Evolutionary conservation across 2,888 invertebrate genomes (phyloP), one percentile per base, ranked within the genome.

Genomic region (Nysson spinosus): DNA sequence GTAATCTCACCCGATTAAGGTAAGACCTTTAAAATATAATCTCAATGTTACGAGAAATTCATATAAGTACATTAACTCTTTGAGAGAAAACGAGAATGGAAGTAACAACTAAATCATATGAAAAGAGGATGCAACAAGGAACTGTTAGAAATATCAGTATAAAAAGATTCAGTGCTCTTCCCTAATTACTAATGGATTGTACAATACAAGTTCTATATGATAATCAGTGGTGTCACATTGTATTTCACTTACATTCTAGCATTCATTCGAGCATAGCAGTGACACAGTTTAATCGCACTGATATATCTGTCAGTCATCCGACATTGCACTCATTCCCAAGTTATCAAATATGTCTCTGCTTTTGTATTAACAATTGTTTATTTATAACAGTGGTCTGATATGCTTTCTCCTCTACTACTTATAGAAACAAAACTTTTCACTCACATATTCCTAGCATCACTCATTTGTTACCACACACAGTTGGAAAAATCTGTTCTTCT

Each of bases 311-410:
- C 61, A 72, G 58, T 58, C 71, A 61, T 71, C 66, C 75, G 34
- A 56, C 77, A 85, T 86, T 86, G 86, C 85, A 86, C 85, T 74
- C 82, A 80, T 76, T n/a, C 81, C 79, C 82, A 78, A 75, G 76
- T 77, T 77, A 80, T 75, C 78, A 82, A 78, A 77, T 77, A 74
- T 72, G 66, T 72, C 68, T 79, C 68, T 69, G 62, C 54, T 71
- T 69, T 66, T 75, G 68, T 72, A 76, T 83, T 77, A 82, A 83
- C 83, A 85, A 83, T 84, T 78, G 79, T 79, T 81, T 78, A 80
- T 76, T 78, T 70, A 80, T 84, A 86, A 86, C 85, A 87, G 78
- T 83, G 79, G 78, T 85, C 78, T 86, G 86, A 87, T 87, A 87
- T 86, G 86, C 83, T 82, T 82, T 70, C 65, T 78, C 77, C 72